phyloP scores from a whole-genome alignment of 2,797 vertebrate species.

The Notolabrus celidotus region DNA sequence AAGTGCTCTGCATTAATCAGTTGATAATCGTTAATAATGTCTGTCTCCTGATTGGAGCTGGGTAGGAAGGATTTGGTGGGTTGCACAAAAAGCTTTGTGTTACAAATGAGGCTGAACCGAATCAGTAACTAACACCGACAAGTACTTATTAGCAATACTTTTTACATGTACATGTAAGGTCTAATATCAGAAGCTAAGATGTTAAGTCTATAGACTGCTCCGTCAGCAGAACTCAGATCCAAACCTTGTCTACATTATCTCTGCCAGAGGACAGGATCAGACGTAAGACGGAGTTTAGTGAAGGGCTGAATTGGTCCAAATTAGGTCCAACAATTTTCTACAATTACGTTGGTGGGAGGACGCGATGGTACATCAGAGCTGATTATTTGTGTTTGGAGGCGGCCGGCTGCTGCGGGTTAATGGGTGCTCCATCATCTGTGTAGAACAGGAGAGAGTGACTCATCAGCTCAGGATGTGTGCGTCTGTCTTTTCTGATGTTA shows the following conservation, averaged over 20 bases:
- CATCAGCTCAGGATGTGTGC: conserved; percentile 33
- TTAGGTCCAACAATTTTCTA: conserved; percentile 88
- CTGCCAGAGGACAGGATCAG: conserved; percentile 83
- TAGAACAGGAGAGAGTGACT: conserved; percentile 63
- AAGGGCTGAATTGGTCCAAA: conserved; percentile 75
- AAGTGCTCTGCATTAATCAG: no score
- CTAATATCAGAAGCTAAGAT: not conserved
- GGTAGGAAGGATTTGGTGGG: no score
- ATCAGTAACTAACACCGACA: no score
- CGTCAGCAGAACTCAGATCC: conserved; percentile 39
- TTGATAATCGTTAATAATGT: no score
- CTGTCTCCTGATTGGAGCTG: no score
- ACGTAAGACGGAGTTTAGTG: conserved; percentile 58
- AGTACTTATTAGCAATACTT: no score
- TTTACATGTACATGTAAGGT: no score
- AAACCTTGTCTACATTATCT: conserved; percentile 67
- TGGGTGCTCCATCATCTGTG: conserved; percentile 62
- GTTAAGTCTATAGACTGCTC: not conserved
- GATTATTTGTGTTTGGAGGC: conserved; percentile 80
- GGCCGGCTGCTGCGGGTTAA: conserved; percentile 43
- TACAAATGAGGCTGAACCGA: no score
- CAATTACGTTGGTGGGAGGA: conserved; percentile 88
- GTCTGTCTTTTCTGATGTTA: conserved; percentile 26
- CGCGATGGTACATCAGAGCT: conserved; percentile 81
- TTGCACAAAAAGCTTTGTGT: no score